These are phyloP conservation scores for Microctonus aethiopoides DNA, from an alignment of 2,888 invertebrate genomes.

Conservation along the genomic window DNA sequence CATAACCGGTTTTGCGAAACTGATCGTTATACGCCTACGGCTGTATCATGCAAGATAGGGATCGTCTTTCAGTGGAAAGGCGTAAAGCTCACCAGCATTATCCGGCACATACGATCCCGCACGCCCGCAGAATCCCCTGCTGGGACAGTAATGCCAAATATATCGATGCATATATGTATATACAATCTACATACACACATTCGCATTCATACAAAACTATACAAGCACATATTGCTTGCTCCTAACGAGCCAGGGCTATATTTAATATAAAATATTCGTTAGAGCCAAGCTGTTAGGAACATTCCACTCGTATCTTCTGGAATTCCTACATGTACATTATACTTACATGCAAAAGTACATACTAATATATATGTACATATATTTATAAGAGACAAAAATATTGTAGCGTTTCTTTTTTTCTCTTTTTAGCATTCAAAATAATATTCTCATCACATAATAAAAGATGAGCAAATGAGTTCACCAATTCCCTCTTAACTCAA, in stretches of 20 bases:
- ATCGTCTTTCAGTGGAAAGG: slow-evolving; percentile 17
- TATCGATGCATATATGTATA: neutral
- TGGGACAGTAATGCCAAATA: slow-evolving; percentile 18
- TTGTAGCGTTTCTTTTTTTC: neutral
- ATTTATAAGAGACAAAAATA: too few relatives aligned
- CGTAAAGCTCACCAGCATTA: slow-evolving; percentile 15
- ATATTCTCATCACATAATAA: slow-evolving; percentile 7
- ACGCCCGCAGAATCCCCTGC: slow-evolving; percentile 7
- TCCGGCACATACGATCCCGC: neutral
- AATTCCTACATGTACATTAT: neutral
- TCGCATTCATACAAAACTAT: too few relatives aligned
- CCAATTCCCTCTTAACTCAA: neutral
- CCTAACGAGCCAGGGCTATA: neutral
- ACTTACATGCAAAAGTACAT: neutral
- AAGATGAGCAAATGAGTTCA: neutral
- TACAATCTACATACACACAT: too few relatives aligned
- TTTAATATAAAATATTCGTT: slow-evolving; percentile 8
- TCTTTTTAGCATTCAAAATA: neutral
- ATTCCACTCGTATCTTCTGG: neutral
- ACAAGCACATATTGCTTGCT: neutral
- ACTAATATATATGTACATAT: too few relatives aligned
- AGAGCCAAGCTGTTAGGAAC: neutral
- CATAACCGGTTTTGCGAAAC: slow-evolving; percentile 10
- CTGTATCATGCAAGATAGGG: slow-evolving; percentile 3
- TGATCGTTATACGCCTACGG: slow-evolving; percentile 24